Percentiles rank a stretch among this genome's conserved stretches.
phyloP scores from a whole-genome alignment of 2,797 vertebrate species.

The Todus mexicanus region DNA sequence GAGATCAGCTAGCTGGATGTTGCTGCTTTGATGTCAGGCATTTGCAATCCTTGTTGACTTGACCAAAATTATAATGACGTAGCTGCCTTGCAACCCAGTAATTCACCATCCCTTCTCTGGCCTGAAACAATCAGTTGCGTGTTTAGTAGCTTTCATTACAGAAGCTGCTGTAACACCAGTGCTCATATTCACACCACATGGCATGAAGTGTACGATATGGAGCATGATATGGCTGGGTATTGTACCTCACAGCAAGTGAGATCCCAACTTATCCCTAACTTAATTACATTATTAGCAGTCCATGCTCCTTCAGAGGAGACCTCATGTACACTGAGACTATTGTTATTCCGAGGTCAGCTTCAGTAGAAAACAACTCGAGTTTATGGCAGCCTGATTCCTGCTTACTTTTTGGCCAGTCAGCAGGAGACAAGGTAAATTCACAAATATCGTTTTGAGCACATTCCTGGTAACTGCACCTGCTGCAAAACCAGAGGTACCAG shows the following conservation, averaged over 20 bases:
- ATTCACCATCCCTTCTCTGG: background rate
- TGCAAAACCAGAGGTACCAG: background rate
- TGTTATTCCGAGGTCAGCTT: background rate
- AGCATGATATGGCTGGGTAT: background rate
- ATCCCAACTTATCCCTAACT: background rate
- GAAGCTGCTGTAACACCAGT: background rate
- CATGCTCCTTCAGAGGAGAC: background rate
- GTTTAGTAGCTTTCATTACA: background rate
- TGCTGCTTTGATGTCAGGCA: background rate
- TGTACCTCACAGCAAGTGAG: background rate
- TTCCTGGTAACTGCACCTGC: background rate
- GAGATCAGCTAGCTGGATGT: background rate
- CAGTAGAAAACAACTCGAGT: background rate
- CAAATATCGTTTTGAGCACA: background rate
- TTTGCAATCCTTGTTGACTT: background rate
- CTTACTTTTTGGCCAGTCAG: fast-evolving
- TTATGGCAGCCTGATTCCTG: background rate
- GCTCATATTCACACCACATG: background rate
- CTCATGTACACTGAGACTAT: background rate
- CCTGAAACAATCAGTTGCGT: background rate
- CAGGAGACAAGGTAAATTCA: background rate
- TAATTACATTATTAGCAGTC: background rate
- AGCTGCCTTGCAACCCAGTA: background rate
- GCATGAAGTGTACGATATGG: background rate
- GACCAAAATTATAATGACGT: background rate